These are phyloP conservation scores for Synodontis membranacea DNA, from an alignment of 2,113 vertebrate species.

Conservation along the genomic window DNA sequence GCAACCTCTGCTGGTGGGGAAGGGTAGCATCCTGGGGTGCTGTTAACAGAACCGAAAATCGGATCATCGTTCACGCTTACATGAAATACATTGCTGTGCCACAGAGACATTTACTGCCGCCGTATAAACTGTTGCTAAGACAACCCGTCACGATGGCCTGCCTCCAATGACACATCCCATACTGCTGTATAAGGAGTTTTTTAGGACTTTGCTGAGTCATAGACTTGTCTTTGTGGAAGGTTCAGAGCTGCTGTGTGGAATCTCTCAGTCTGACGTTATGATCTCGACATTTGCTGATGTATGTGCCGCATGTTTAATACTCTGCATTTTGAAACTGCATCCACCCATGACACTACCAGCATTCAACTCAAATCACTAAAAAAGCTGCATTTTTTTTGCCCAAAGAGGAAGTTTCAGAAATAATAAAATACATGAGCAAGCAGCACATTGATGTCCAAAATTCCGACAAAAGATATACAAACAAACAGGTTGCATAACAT, in stretches of 20 bases:
- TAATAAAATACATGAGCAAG: background rate
- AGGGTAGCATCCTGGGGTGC: background rate
- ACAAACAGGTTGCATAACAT: background rate
- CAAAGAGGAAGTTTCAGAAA: background rate
- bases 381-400: background rate
- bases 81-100: background rate
- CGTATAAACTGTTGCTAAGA: constrained; percentile 22
- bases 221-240: background rate
- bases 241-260: background rate
- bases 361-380: background rate
- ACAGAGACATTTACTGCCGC: background rate
- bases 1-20: background rate
- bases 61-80: too few species aligned
- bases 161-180: background rate
- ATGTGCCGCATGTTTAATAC: background rate
- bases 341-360: background rate
- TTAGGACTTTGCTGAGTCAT: background rate
- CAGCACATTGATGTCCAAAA: background rate
- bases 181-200: background rate
- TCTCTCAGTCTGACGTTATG: constrained; percentile 19
- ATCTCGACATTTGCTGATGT: constrained; percentile 36
- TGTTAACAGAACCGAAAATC: background rate
- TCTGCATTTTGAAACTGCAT: background rate
- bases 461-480: background rate
- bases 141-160: background rate